phyloP scores from a whole-genome alignment of 2,797 vertebrate species.

The Rhabdomys pumilio region DNA sequence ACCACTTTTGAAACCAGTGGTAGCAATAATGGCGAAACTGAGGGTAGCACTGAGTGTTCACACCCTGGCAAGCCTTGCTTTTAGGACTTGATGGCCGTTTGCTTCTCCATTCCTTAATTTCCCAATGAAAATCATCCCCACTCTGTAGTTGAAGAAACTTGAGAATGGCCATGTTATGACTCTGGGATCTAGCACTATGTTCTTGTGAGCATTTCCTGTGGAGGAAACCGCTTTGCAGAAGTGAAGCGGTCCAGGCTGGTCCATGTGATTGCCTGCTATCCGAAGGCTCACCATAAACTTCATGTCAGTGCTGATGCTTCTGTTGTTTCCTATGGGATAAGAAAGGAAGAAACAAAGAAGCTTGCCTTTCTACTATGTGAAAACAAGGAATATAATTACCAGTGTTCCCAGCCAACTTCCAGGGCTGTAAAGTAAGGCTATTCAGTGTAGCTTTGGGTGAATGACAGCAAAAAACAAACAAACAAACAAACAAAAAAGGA shows the following conservation, averaged over 20 bases:
- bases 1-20: background rate
- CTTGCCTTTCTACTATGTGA: background rate
- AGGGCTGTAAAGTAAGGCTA: background rate
- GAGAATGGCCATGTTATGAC: background rate
- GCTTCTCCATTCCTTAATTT: background rate
- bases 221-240: background rate
- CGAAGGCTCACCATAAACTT: background rate
- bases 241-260: background rate
- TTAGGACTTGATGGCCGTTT: background rate
- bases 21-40: background rate
- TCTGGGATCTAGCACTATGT: background rate
- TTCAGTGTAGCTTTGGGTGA: background rate
- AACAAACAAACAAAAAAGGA: background rate
- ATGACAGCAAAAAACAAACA: background rate
- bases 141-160: slow-evolving; percentile 33
- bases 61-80: background rate
- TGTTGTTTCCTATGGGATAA: background rate
- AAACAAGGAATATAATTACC: background rate
- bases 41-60: background rate
- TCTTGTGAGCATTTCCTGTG: background rate
- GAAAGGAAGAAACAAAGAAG: background rate
- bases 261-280: background rate
- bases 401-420: background rate
- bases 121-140: background rate
- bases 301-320: background rate